Percentiles rank a stretch among this genome's conserved stretches.
These are phyloP conservation scores for Uropsilus gracilis DNA, from an alignment of 2,113 vertebrate genomes.

Conservation along the genomic window DNA sequence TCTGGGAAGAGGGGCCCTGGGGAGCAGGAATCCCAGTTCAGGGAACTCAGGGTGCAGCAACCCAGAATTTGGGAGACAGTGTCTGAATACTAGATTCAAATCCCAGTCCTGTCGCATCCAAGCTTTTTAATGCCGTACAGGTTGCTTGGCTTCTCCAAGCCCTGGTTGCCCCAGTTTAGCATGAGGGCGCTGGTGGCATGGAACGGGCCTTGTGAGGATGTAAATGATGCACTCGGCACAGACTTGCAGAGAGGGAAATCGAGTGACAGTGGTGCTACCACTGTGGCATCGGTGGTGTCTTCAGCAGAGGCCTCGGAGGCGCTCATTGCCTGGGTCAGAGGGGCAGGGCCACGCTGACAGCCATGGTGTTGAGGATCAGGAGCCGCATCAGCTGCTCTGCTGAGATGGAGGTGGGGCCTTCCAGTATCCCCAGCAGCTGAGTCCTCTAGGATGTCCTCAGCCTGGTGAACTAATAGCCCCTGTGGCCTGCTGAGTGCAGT, in stretches of 20 bases:
- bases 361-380: not conserved
- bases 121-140: not conserved
- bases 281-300: rapidly evolving
- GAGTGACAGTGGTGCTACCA: too few species aligned
- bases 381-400: not conserved
- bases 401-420: not conserved
- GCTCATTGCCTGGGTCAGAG: not conserved
- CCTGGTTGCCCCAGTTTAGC: not conserved
- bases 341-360: not conserved
- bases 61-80: not conserved
- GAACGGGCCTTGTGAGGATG: not conserved
- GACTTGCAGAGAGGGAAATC: not conserved
- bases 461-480: not conserved
- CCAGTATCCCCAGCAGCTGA: not conserved
- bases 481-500: rapidly evolving
- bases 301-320: not conserved
- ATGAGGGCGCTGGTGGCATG: rapidly evolving
- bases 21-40: not conserved
- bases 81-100: not conserved
- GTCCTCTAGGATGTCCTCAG: not conserved
- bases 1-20: not conserved
- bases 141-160: not conserved
- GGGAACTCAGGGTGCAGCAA: not conserved
- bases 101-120: not conserved
- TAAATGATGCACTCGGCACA: not conserved